Evolutionary conservation across 2,113 vertebrate species (phyloP).

Genomic region (Pipra filicauda): DNA sequence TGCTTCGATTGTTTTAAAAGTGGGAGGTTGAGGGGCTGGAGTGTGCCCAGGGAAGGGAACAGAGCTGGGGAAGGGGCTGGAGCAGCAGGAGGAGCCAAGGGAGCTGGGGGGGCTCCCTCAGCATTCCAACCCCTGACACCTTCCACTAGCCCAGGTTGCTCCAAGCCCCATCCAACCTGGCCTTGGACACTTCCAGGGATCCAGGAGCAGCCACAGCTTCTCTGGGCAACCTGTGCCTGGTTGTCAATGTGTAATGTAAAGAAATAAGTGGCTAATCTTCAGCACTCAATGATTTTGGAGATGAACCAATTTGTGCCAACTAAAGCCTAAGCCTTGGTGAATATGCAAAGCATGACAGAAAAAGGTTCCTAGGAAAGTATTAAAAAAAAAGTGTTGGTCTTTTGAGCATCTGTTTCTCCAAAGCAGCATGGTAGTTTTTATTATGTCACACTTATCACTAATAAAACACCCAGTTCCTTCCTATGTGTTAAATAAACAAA

Average conservation of each 20-base stretch:
- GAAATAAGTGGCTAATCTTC: neutral
- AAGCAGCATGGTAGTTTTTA: neutral
- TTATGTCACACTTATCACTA: neutral
- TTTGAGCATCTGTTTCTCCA: neutral
- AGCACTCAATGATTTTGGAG: neutral
- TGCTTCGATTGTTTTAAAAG: neutral
- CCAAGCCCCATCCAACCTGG: accelerated
- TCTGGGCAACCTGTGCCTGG: neutral
- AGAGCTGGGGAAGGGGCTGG: neutral
- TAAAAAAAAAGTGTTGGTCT: neutral
- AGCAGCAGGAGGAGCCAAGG: neutral
- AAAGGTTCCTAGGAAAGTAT: neutral
- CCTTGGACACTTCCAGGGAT: neutral
- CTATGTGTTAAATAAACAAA: neutral
- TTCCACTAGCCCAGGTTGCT: accelerated
- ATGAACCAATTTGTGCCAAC: neutral
- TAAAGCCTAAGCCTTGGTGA: neutral
- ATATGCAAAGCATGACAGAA: neutral
- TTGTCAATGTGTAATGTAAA: neutral
- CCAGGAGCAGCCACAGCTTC: neutral
- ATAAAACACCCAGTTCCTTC: neutral
- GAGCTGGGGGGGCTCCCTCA: neutral
- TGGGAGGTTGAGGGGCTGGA: neutral
- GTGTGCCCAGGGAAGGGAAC: neutral
- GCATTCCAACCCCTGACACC: neutral